phyloP scores from a whole-genome alignment of 1,140 invertebrate species.

The Protaetia brevitarsis region DNA sequence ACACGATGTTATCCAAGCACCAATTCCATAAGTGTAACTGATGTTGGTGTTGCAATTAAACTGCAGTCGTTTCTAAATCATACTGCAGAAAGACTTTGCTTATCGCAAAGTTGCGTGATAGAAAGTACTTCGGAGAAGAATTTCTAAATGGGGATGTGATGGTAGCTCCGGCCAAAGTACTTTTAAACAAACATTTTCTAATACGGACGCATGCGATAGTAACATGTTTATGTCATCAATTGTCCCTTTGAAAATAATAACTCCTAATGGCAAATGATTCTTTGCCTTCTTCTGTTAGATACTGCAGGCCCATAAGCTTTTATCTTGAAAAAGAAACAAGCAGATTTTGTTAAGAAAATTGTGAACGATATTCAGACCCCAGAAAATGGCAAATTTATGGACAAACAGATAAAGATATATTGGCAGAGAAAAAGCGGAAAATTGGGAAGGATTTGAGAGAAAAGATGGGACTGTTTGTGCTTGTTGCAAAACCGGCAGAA shows the following conservation, averaged over 20 bases:
- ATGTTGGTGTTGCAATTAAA: constrained; percentile 29
- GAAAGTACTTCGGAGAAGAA: background rate
- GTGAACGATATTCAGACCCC: background rate
- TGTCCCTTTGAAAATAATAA: constrained; percentile 21
- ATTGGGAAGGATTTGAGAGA: constrained; percentile 26
- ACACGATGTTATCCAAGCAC: background rate
- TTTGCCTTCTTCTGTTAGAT: constrained; percentile 24
- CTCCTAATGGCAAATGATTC: constrained; percentile 24
- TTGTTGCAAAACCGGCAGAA: constrained; percentile 41
- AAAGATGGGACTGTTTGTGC: constrained; percentile 40
- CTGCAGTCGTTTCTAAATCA: constrained; percentile 33
- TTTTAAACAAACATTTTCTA: too few species aligned
- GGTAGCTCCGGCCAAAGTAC: too few species aligned
- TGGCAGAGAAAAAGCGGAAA: background rate
- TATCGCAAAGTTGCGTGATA: constrained; percentile 8
- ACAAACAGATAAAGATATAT: background rate
- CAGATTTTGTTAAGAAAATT: background rate
- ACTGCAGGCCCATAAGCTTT: constrained; percentile 28
- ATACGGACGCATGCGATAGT: too few species aligned
- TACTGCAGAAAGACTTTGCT: constrained; percentile 22
- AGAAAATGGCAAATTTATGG: constrained; percentile 6
- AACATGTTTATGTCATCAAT: constrained; percentile 22
- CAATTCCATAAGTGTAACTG: constrained; percentile 18
- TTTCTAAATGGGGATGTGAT: too few species aligned
- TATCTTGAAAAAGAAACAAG: constrained; percentile 26